A percentile compares a stretch with the other conserved stretches of the same genome.
Conservation (phyloP, 2,113 vertebrate species). For the Nothocercus julius region DNA sequence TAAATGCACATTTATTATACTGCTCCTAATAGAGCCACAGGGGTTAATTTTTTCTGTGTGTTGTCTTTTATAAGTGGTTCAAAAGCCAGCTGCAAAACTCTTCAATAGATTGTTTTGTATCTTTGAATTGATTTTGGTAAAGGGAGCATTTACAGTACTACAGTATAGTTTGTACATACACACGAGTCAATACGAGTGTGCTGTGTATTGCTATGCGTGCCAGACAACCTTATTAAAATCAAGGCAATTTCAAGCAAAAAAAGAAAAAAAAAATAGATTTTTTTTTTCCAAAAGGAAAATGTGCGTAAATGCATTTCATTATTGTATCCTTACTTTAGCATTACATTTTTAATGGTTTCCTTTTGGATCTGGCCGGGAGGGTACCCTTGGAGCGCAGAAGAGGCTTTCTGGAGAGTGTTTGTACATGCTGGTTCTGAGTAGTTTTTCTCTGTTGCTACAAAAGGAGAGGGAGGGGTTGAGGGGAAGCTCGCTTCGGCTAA, state of each 20-base stretch:
- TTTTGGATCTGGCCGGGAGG: neutral
- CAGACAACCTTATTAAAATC: conserved; percentile 26
- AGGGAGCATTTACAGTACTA: conserved; percentile 73
- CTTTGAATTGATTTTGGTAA: conserved; percentile 81
- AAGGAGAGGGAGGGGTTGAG: conserved; percentile 29
- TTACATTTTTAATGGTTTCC: conserved; percentile 18
- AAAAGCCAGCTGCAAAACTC: conserved; percentile 85
- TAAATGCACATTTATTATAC: conserved; percentile 88
- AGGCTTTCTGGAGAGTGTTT: conserved; percentile 21
- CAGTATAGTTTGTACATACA: conserved; percentile 23
- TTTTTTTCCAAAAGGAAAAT: neutral
- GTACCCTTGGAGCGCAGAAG: conserved; percentile 1
- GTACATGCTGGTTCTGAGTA: neutral
- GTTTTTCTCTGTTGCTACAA: conserved; percentile 31
- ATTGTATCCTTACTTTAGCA: conserved; percentile 30
- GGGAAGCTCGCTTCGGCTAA: conserved; percentile 33
- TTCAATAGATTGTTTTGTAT: conserved; percentile 81
- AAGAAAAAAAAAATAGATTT: neutral
- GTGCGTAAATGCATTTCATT: neutral
- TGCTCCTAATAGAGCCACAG: conserved; percentile 85
- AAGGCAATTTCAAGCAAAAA: conserved; percentile 15
- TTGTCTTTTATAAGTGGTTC: conserved; percentile 84
- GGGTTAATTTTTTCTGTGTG: conserved; percentile 83
- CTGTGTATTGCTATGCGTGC: neutral
- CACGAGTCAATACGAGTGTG: conserved; percentile 50